Evolutionary conservation across 2,888 invertebrate genomes (phyloP), one percentile per base, ranked within the genome.

Genomic region (Tortrix viridana): DNA sequence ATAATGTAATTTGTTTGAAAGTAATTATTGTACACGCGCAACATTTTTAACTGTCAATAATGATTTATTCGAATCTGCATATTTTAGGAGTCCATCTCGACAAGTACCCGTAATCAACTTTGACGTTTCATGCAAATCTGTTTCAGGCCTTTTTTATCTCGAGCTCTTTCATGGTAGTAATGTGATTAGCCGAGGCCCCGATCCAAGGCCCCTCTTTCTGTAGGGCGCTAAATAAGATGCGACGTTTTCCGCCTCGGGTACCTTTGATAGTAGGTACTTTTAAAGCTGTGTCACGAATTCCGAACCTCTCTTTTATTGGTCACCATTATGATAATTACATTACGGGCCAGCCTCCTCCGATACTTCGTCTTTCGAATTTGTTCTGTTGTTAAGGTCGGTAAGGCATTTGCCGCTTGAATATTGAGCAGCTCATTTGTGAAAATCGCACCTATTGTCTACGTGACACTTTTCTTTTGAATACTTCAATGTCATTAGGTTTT

Each of bases 261-360:
- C 85, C 87, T 89, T 88, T 89, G 88, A 89, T 88, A 86, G 86
- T n/a, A n/a, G n/a, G n/a, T 87, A 88, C 86, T 88, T 88, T 88
- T 87, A 89, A 88, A 89, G 87, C 89, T 85, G 82, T 80, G 88
- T 88, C 88, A 87, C 87, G 88, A 89, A 88, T 88, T 86, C 82
- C 76, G 85, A 85, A 88, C 85, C 85, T 88, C 87, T 84, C 89
- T 89, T 91, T 90, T 90, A 91, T 90, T 89, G 89, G 88, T 86
- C 85, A 85, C 85, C 88, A 91, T 92, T 91, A 90, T 89, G 89
- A 88, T 90, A 91, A 91, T 92, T 90, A 86, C 86, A 84, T 91
- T 90, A 89, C 86, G 86, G 88, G 79, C 80, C 80, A 86, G 79
- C 81, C 84, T 85, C 77, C 80, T 85, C 82, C 89, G 87, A 89